These are phyloP conservation scores for Drosophila aff. DNA, from an alignment of 1,140 invertebrate species.

Conservation along the genomic window DNA sequence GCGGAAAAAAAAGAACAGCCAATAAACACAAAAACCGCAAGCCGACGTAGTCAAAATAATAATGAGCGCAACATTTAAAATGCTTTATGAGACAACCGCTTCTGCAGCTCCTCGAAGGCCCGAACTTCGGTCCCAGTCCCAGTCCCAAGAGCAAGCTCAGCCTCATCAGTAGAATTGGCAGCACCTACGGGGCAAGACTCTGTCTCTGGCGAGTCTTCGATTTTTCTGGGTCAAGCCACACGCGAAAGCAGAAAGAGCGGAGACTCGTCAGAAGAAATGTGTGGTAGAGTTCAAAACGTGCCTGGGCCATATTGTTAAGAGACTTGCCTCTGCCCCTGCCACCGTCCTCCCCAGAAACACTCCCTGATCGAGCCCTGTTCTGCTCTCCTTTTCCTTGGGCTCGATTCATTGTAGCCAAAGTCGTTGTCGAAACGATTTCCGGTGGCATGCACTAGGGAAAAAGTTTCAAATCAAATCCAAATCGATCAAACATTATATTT, in stretches of 20 bases:
- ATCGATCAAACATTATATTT: background rate
- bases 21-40: conserved; percentile 79
- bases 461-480: fast-evolving
- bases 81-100: conserved; percentile 65
- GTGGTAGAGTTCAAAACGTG: conserved; percentile 76
- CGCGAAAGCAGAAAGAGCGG: conserved; percentile 44
- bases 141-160: conserved; percentile 1
- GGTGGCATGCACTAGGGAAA: conserved; percentile 48
- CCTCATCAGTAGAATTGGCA: conserved; percentile 38
- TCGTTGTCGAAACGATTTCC: conserved; percentile 65
- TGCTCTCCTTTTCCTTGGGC: conserved; percentile 20
- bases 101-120: conserved; percentile 36
- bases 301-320: conserved; percentile 69
- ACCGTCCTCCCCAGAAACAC: background rate
- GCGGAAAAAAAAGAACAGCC: conserved; percentile 10
- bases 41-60: conserved; percentile 75
- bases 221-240: conserved; percentile 75
- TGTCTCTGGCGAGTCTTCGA: conserved; percentile 42
- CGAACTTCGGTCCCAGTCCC: conserved; percentile 11
- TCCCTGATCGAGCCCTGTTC: conserved; percentile 22
- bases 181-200: conserved; percentile 22
- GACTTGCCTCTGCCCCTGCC: conserved; percentile 27
- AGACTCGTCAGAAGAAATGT: conserved; percentile 23
- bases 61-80: conserved; percentile 79
- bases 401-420: conserved; percentile 15